These are phyloP conservation scores for Uropetala carovei DNA, from an alignment of 2,888 invertebrate genomes.

Conservation along the genomic window DNA sequence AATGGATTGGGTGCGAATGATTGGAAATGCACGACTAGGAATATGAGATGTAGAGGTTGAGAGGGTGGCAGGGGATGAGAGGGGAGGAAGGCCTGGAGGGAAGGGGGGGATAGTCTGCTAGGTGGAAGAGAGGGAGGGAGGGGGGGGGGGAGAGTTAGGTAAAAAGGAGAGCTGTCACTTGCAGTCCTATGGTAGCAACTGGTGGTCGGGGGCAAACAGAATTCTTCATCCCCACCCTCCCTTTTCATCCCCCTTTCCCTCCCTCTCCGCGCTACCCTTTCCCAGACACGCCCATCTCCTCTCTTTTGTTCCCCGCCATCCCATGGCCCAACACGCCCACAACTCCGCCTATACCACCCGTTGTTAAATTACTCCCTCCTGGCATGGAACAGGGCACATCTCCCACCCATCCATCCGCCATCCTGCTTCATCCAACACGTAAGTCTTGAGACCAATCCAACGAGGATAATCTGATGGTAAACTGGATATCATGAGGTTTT, in stretches of 20 bases:
- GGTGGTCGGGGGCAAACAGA: slow-evolving; percentile 56
- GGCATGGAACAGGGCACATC: not conserved
- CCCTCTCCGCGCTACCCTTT: not conserved
- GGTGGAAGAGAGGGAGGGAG: no score
- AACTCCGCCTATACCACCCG: slow-evolving; percentile 51
- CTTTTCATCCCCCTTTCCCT: slow-evolving; percentile 65
- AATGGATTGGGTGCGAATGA: slow-evolving; percentile 64
- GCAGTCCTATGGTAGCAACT: slow-evolving; percentile 61
- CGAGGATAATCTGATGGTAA: slow-evolving; percentile 22
- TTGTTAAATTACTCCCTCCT: slow-evolving; percentile 62
- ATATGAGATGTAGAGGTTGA: slow-evolving; percentile 66
- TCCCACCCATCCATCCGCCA: not conserved
- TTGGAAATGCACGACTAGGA: slow-evolving; percentile 34
- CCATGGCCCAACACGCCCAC: slow-evolving; percentile 68
- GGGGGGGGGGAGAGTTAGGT: not conserved
- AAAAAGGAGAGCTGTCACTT: slow-evolving; percentile 53
- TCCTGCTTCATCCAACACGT: slow-evolving; percentile 36
- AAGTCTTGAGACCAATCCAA: slow-evolving; percentile 40
- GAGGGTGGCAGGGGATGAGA: slow-evolving; percentile 46
- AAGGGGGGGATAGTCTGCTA: not conserved
- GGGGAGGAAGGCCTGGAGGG: slow-evolving; percentile 53
- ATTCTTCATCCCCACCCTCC: slow-evolving; percentile 66
- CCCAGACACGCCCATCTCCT: slow-evolving; percentile 35
- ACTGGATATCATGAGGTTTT: not conserved
- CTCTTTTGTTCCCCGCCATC: slow-evolving; percentile 68